phyloP scores from a whole-genome alignment of 1,140 invertebrate species.

The Drosophila subpulchrella region DNA sequence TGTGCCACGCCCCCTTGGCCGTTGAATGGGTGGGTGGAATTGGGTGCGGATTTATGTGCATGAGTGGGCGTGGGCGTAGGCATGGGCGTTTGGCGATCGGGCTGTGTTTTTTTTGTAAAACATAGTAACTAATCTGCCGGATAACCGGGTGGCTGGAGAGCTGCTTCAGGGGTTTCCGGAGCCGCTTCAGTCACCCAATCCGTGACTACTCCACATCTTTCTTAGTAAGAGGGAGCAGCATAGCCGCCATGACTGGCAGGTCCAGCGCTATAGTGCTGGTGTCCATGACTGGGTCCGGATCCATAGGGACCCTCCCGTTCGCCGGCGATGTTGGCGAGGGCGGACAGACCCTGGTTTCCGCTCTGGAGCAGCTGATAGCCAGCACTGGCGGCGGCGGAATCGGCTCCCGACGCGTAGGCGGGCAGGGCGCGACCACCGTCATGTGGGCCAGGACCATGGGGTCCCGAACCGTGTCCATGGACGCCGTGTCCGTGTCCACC shows the following conservation, averaged over 20 bases:
- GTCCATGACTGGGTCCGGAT: slow-evolving; percentile 27
- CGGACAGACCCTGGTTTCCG: slow-evolving; percentile 74
- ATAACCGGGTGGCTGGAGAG: slow-evolving; percentile 20
- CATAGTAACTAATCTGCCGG: slow-evolving; percentile 59
- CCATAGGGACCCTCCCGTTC: slow-evolving; percentile 60
- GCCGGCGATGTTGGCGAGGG: slow-evolving; percentile 73
- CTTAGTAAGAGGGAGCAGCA: slow-evolving; percentile 57
- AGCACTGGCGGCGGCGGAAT: slow-evolving; percentile 70
- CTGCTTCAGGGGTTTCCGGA: slow-evolving; percentile 37
- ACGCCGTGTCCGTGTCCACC: slow-evolving; percentile 16
- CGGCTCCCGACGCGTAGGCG: slow-evolving; percentile 67
- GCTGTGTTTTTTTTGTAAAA: slow-evolving; percentile 31
- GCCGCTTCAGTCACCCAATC: slow-evolving; percentile 24
- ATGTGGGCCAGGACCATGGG: slow-evolving; percentile 49
- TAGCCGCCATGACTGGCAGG: slow-evolving; percentile 50
- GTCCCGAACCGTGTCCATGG: slow-evolving; percentile 38
- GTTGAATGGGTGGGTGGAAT: slow-evolving; percentile 22
- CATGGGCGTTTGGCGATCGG: slow-evolving; percentile 32
- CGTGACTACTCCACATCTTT: background rate
- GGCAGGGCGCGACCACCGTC: slow-evolving; percentile 56
- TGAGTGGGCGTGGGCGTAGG: slow-evolving; percentile 7
- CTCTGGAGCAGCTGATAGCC: slow-evolving; percentile 79
- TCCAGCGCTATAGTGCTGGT: slow-evolving; percentile 52
- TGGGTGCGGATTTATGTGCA: slow-evolving; percentile 18
- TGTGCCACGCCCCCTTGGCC: slow-evolving; percentile 27